Evolutionary conservation across 2,888 invertebrate genomes (phyloP), one percentile per base, ranked within the genome.

Genomic region (Oscheius myriophilus): DNA sequence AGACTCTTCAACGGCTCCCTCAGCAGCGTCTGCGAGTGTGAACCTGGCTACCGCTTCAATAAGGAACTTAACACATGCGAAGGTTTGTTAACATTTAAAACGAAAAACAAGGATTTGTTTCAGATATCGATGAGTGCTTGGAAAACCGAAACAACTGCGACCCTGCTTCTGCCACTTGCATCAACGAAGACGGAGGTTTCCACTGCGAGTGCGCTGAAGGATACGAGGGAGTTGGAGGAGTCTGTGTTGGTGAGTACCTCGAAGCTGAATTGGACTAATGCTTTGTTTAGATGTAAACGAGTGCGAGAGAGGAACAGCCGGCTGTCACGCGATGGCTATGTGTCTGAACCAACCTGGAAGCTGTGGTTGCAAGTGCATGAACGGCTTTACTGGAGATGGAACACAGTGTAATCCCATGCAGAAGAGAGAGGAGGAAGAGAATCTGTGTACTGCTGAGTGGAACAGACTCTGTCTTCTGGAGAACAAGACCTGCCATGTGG

Each of bases 101-200:
- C 11, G 23, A 1, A 18, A 6, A 41, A 18, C 23, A 11, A 54
- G 14, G 1, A 14, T 52, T 25, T 43, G 1, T 39, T 43, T 41
- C 18, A 69, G 84, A 84, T 70, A 76, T 84, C 63, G 81, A 84
- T 59, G 84, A 84, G 53, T 84, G 84, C 66, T 57, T 62, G 33
- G 84, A 84, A 73, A 75, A 78, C 23, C 71, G 84, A 2, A 73
- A 82, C 70, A 76, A 79, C 62, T 84, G 84, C 63, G 81, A 84
- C 64, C 82, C 80, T 9, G 69, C 81, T n/a, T 75, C 74, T 87
- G 92, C 94, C 67, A 89, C 92, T 78, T 96, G 96, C 88, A 92
- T 92, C 86, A 95, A 96, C 88, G 93, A 92, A 64, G 89, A 92
- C 74, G 95, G 95, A 82, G 93, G 93, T 88, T 95, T 91, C 88